phyloP scores from a whole-genome alignment of 2,888 invertebrate species.

The Brachynemurus nebulosus region DNA sequence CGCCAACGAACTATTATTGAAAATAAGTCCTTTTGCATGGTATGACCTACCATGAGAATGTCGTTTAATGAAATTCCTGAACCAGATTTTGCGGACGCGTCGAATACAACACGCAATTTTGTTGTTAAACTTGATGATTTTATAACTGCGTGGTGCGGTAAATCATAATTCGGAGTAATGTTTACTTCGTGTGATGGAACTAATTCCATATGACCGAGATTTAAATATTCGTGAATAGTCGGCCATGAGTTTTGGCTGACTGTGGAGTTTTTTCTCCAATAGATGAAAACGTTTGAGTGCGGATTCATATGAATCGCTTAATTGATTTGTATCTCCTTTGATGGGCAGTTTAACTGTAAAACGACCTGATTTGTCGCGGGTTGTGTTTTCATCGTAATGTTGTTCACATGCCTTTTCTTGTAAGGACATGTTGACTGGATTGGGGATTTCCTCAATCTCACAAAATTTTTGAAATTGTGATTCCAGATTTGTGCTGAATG shows the following conservation, averaged over 20 bases:
- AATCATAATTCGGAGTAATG: not conserved
- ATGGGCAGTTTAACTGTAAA: not conserved
- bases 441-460: too few relatives aligned
- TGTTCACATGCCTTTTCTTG: not conserved
- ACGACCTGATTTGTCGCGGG: not conserved
- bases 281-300: not conserved
- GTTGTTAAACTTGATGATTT: not conserved
- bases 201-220: not conserved
- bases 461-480: too few relatives aligned
- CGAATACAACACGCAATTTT: too few relatives aligned
- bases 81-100: too few relatives aligned
- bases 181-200: not conserved
- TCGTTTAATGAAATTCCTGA: not conserved
- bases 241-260: not conserved
- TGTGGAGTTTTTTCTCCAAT: not conserved
- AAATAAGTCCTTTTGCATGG: not conserved
- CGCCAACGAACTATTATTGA: not conserved
- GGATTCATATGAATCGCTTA: not conserved
- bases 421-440: too few relatives aligned
- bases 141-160: constrained; percentile 3
- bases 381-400: not conserved
- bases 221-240: not conserved
- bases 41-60: not conserved
- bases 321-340: not conserved
- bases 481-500: too few relatives aligned